Conservation (phyloP, 2,113 vertebrate species). For the Spheniscus mendiculus region DNA sequence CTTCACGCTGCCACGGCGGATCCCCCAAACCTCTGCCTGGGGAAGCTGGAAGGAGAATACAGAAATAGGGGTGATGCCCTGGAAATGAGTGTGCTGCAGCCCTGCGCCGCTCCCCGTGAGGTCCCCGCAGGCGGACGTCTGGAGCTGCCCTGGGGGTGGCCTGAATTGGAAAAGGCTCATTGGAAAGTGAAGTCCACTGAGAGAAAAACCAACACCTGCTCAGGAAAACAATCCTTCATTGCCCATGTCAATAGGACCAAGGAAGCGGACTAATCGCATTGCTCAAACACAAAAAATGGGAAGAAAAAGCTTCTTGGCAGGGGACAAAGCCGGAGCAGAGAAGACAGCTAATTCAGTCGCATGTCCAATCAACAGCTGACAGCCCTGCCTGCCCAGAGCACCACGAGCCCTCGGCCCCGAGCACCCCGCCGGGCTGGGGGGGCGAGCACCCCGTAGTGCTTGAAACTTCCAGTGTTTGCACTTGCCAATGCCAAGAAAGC, state of each 20-base stretch:
- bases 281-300: neutral
- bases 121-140: neutral
- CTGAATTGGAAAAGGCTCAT: neutral
- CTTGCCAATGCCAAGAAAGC: neutral
- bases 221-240: neutral
- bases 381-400: neutral
- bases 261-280: neutral
- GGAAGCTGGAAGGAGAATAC: neutral
- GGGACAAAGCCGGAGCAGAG: neutral
- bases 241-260: neutral
- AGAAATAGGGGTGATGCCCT: neutral
- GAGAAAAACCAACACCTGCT: neutral
- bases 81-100: accelerated
- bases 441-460: accelerated
- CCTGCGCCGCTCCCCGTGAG: accelerated
- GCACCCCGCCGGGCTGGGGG: neutral
- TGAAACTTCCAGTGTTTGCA: neutral
- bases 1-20: accelerated
- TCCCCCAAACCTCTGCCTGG: neutral
- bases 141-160: neutral
- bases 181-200: neutral
- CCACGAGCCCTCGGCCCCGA: neutral
- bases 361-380: neutral
- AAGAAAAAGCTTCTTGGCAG: neutral
- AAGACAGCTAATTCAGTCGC: neutral